Conservation (phyloP, 2,113 vertebrate species). For the human (Homo sapiens) region GRCh38 chr22:17930001-17930500, state of each 20-base stretch:
- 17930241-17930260: background rate
- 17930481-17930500: background rate
- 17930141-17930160: background rate
- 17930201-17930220: background rate
- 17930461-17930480: background rate
- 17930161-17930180: background rate
- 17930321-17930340: background rate
- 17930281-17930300: background rate
- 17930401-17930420: background rate
- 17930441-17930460: background rate
- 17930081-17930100: background rate
- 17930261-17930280: background rate
- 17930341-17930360: background rate
- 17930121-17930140: background rate
- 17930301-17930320: background rate
- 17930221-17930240: background rate
- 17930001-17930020: background rate
- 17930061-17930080: background rate
- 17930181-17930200: background rate
- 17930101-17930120: background rate
- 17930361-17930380: background rate
- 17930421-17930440: background rate
- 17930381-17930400: background rate
- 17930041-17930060: background rate
- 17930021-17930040: background rate